Percentiles rank a stretch among this genome's conserved stretches.
These are phyloP conservation scores for Rhea americana DNA, from an alignment of 2,113 vertebrate species.

Conservation along the genomic window DNA sequence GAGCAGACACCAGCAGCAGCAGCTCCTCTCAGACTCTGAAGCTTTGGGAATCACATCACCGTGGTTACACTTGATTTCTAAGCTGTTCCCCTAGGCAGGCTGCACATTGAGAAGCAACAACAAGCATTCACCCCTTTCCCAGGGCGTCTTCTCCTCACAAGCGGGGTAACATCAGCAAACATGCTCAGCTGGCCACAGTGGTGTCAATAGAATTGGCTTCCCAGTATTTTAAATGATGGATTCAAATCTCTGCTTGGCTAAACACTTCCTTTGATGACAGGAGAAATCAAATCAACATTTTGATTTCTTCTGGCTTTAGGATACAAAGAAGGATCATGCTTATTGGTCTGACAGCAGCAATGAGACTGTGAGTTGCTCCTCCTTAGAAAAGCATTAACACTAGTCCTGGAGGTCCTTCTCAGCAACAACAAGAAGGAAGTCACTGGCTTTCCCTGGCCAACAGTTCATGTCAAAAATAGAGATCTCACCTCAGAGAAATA, in stretches of 20 bases:
- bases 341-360: background rate
- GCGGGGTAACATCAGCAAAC: background rate
- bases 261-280: background rate
- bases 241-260: background rate
- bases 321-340: background rate
- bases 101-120: background rate
- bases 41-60: background rate
- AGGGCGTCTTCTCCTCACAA: background rate
- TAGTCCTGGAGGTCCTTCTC: background rate
- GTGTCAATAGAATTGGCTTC: background rate
- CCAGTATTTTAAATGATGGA: background rate
- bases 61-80: background rate
- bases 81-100: background rate
- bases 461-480: background rate
- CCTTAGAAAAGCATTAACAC: background rate
- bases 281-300: background rate
- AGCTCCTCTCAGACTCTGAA: background rate
- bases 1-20: background rate
- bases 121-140: background rate
- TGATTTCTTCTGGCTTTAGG: background rate
- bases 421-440: background rate
- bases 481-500: background rate
- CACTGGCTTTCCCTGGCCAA: background rate
- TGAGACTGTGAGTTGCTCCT: background rate
- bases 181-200: accelerated